Evolutionary conservation across 64 coral and sea anemone species (phyloP).

Genomic region (Dendrophyllia cribrosa): DNA sequence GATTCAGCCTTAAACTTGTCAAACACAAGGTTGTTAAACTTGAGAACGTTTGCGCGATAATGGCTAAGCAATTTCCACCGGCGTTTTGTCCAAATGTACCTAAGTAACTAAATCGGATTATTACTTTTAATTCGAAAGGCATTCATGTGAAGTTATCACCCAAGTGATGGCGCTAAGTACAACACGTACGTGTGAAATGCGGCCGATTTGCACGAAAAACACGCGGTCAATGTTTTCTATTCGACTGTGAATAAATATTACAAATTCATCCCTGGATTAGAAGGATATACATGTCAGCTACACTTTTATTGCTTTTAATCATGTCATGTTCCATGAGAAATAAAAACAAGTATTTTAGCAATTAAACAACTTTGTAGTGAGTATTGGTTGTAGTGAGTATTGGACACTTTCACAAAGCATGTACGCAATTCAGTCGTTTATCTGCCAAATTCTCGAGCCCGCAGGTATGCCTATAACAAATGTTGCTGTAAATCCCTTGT

Average conservation of each 20-base stretch:
- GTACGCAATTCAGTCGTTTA: not conserved
- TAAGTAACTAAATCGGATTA: conserved; percentile 47
- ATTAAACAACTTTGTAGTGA: not conserved
- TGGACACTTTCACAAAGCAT: not conserved
- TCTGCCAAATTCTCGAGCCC: not conserved
- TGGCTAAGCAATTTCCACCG: not conserved
- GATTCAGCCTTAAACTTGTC: too few species aligned
- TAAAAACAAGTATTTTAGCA: conserved; percentile 6
- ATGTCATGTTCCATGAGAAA: conserved; percentile 25
- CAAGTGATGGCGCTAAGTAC: conserved; percentile 7
- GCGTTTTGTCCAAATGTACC: conserved; percentile 4
- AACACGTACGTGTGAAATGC: not conserved
- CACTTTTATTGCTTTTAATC: not conserved
- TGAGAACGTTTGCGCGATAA: too few species aligned
- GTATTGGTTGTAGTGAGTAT: conserved; percentile 33
- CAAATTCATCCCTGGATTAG: conserved; percentile 10
- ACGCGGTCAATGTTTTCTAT: not conserved
- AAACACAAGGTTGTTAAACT: too few species aligned
- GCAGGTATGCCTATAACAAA: not conserved
- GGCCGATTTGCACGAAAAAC: not conserved
- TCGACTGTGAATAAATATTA: not conserved
- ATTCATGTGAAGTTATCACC: not conserved
- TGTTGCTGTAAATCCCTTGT: not conserved
- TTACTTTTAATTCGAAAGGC: not conserved
- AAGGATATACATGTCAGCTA: not conserved